These are phyloP conservation scores for Toxotes jaculatrix DNA, from an alignment of 2,113 vertebrate species.

Conservation along the genomic window DNA sequence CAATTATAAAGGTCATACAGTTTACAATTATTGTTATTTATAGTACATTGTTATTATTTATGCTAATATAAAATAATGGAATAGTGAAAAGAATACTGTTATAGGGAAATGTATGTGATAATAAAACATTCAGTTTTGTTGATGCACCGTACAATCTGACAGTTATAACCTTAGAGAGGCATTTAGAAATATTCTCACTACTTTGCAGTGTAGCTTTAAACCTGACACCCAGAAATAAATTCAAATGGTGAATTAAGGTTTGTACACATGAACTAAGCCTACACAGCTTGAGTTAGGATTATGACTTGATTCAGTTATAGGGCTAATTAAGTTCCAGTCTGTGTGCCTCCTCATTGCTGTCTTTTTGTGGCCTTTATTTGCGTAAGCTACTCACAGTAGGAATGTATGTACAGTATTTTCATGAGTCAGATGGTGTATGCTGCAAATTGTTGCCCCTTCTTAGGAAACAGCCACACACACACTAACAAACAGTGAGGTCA, in stretches of 20 bases:
- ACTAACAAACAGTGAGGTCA: not conserved
- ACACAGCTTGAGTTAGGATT: not conserved
- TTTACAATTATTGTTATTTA: not conserved
- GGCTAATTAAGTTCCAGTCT: not conserved
- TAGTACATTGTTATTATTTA: not conserved
- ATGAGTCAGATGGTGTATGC: not conserved
- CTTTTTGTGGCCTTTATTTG: not conserved
- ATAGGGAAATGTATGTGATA: too few relatives aligned
- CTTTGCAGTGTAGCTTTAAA: not conserved
- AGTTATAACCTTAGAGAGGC: not conserved
- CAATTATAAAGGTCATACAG: too few relatives aligned
- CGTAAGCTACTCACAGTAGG: not conserved
- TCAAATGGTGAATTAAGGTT: not conserved
- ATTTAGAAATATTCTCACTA: too few relatives aligned
- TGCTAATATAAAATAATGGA: too few relatives aligned
- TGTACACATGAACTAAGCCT: too few relatives aligned
- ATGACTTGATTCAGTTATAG: not conserved
- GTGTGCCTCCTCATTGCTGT: not conserved
- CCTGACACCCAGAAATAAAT: not conserved
- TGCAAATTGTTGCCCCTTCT: not conserved
- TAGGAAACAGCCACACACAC: slow-evolving; percentile 3
- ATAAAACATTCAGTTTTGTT: too few relatives aligned
- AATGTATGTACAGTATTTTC: not conserved
- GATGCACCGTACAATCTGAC: too few relatives aligned
- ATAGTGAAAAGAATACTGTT: too few relatives aligned